These are phyloP conservation scores for Caranx ignobilis DNA, from an alignment of 2,113 vertebrate genomes.

Conservation along the genomic window DNA sequence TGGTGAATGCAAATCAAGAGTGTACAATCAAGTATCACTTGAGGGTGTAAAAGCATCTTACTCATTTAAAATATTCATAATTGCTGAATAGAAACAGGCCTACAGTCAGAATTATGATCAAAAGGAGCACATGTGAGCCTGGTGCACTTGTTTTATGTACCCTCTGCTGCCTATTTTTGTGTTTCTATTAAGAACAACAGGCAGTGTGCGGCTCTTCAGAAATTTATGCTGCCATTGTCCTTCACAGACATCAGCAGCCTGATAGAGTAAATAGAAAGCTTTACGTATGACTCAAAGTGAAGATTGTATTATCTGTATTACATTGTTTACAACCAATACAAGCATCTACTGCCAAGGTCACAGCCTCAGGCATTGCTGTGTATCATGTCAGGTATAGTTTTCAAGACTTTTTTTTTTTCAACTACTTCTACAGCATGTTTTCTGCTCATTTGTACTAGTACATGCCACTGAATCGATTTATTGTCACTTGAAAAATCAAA, in stretches of 20 bases:
- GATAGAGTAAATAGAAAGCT: neutral
- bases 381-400: neutral
- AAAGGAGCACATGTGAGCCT: conserved; percentile 15
- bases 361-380: neutral
- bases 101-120: conserved; percentile 8
- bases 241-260: neutral
- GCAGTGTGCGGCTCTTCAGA: neutral
- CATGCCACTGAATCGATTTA: no score
- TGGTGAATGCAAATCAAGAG: conserved; percentile 22
- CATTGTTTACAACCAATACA: neutral
- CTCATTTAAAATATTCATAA: conserved; percentile 37
- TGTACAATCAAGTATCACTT: conserved; percentile 12
- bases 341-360: conserved; percentile 7
- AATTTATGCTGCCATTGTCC: neutral
- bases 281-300: neutral
- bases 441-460: no score
- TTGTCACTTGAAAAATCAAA: no score
- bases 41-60: conserved; percentile 1
- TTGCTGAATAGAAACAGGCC: conserved; percentile 3
- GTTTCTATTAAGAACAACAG: neutral
- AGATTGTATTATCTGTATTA: neutral
- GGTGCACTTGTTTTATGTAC: neutral
- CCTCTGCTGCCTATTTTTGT: neutral
- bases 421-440: no score
- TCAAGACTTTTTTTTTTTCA: no score